phyloP scores from a whole-genome alignment of 2,113 vertebrate species.

The Pseudois nayaur region DNA sequence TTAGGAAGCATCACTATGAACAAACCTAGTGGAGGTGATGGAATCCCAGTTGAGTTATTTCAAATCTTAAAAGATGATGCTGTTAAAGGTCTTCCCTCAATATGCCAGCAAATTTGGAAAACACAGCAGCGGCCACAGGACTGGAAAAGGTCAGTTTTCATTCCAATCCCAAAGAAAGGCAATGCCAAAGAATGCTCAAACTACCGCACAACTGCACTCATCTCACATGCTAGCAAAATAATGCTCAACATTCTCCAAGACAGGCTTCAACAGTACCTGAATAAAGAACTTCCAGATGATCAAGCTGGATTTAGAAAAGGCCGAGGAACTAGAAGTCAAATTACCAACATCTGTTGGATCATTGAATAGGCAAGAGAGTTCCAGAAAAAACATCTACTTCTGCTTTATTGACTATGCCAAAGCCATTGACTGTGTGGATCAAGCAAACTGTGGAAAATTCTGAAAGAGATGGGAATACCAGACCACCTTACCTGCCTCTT shows the following conservation, averaged over 20 bases:
- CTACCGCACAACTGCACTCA: accelerated
- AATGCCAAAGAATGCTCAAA: not conserved
- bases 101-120: not conserved
- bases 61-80: not conserved
- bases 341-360: not conserved
- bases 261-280: not conserved
- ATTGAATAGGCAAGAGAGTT: not conserved
- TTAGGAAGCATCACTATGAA: not conserved
- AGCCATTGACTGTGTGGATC: not conserved
- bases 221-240: not conserved
- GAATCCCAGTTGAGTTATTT: not conserved
- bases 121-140: not conserved
- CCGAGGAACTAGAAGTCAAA: not conserved
- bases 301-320: not conserved
- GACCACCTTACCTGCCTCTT: not conserved
- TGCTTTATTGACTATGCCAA: not conserved
- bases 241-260: not conserved
- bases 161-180: not conserved
- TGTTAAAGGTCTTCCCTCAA: not conserved
- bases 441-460: not conserved
- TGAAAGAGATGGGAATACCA: not conserved
- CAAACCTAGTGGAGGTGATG: not conserved
- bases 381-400: not conserved
- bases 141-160: not conserved
- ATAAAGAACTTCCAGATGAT: not conserved